These are phyloP conservation scores for Oryzias curvinotus DNA, from an alignment of 2,113 vertebrate genomes.

Conservation along the genomic window DNA sequence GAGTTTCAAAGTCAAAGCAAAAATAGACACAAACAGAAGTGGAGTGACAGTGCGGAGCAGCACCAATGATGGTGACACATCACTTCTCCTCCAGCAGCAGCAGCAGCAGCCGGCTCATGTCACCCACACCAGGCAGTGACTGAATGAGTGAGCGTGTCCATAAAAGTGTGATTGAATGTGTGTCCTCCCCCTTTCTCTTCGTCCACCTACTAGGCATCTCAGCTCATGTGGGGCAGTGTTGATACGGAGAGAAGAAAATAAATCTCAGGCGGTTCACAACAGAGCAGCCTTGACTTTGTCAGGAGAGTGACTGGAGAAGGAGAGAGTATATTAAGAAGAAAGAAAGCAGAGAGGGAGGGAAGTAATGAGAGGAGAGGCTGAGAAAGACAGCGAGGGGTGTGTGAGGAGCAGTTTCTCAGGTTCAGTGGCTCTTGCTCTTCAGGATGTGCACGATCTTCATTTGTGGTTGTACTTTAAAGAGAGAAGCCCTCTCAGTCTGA, in stretches of 20 bases:
- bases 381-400: conserved; percentile 31
- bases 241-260: conserved; percentile 72
- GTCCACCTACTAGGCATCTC: conserved; percentile 41
- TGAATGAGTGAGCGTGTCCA: conserved; percentile 37
- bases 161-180: conserved; percentile 23
- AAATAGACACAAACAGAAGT: conserved; percentile 9
- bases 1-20: conserved; percentile 23
- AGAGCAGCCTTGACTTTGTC: conserved; percentile 75
- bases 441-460: conserved; percentile 33
- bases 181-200: conserved; percentile 26
- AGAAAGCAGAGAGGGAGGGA: conserved; percentile 33
- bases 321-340: conserved; percentile 31
- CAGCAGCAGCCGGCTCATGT: conserved; percentile 35
- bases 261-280: conserved; percentile 71
- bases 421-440: conserved; percentile 51
- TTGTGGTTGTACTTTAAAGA: conserved; percentile 19
- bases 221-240: conserved; percentile 53
- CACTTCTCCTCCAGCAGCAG: conserved; percentile 49
- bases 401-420: conserved; percentile 63
- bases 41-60: conserved; percentile 53
- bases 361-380: conserved; percentile 43
- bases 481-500: background rate
- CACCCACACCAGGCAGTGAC: conserved; percentile 29
- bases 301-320: conserved; percentile 60
- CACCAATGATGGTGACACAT: conserved; percentile 67